Conservation (phyloP, 2,888 invertebrate species). For the Disparrhopalites patrizii region DNA sequence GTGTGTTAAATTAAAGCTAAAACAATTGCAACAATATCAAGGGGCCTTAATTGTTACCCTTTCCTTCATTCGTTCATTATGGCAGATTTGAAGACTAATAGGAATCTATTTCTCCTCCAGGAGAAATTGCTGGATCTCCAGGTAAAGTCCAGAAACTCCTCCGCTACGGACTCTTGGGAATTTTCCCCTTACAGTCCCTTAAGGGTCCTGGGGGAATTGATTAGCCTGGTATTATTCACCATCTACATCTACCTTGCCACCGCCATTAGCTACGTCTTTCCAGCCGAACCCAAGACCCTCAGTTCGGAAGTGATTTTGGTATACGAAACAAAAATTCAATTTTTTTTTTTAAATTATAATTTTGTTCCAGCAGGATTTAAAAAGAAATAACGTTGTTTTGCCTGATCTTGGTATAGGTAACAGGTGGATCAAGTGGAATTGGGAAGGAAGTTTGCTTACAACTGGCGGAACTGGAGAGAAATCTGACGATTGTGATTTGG, state of each 20-base stretch:
- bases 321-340: no score
- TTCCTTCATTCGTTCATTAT: no score
- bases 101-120: background rate
- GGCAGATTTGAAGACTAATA: background rate
- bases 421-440: background rate
- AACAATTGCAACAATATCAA: no score
- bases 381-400: no score
- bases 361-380: no score
- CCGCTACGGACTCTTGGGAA: background rate
- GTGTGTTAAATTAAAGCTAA: no score
- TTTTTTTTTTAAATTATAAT: no score
- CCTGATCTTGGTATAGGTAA: no score
- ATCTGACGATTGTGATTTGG: background rate
- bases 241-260: background rate
- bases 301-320: background rate
- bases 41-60: no score
- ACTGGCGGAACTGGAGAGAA: background rate
- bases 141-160: background rate
- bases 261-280: background rate
- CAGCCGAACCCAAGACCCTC: background rate
- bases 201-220: background rate
- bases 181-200: background rate
- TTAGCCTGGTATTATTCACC: background rate
- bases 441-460: background rate
- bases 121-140: background rate